These are phyloP conservation scores for Engraulis encrasicolus DNA, from an alignment of 2,113 vertebrate genomes.

Conservation along the genomic window DNA sequence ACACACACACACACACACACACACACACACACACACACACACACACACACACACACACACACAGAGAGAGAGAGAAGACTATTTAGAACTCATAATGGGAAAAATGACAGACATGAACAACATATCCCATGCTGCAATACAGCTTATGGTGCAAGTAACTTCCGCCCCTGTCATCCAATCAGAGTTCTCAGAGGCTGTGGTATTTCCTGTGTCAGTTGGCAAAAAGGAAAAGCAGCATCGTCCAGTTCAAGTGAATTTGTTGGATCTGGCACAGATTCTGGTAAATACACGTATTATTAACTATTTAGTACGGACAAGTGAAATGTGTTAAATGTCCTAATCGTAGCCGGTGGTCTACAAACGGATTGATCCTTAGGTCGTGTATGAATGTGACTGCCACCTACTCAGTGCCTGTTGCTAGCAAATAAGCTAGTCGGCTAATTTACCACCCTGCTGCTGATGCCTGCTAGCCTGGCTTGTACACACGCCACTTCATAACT, in stretches of 20 bases:
- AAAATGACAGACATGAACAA: too few relatives aligned
- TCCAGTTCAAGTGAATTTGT: conserved; percentile 41
- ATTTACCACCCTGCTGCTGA: not conserved
- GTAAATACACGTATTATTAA: conserved; percentile 38
- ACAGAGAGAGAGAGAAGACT: too few relatives aligned
- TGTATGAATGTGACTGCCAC: not conserved
- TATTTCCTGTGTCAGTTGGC: conserved; percentile 57
- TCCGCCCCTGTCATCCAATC: conserved; percentile 40
- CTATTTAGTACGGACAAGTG: not conserved
- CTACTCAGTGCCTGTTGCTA: conserved; percentile 12
- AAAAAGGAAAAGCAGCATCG: conserved; percentile 37
- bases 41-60: too few relatives aligned
- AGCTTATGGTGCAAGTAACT: conserved; percentile 1
- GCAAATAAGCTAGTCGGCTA: not conserved
- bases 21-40: too few relatives aligned
- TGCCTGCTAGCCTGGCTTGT: not conserved
- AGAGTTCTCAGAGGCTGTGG: not conserved
- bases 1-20: too few relatives aligned
- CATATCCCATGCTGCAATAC: not conserved
- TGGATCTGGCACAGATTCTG: conserved; percentile 27
- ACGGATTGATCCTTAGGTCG: not conserved
- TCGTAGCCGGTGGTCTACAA: not conserved
- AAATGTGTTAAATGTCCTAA: not conserved
- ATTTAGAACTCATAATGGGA: too few relatives aligned
- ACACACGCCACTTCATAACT: not conserved